Evolutionary conservation across 2,888 invertebrate species (phyloP).

Genomic region (Drosophila neotestacea): DNA sequence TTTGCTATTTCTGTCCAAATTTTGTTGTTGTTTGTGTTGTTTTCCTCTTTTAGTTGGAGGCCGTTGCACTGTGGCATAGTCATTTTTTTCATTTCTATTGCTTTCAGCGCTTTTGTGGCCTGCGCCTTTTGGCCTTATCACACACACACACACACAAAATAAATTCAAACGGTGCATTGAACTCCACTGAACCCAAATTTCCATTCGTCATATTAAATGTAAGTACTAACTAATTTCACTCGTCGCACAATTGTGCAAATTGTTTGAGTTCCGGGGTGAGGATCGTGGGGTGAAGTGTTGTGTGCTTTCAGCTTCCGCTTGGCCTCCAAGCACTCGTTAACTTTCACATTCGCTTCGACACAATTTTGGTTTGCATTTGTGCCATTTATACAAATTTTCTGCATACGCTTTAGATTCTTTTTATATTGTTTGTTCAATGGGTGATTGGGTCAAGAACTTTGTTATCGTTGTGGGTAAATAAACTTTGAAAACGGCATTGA

Average conservation of each 20-base stretch:
- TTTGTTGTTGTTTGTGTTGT: constrained; percentile 28
- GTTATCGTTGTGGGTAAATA: constrained; percentile 16
- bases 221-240: constrained; percentile 39
- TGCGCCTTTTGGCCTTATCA: constrained; percentile 56
- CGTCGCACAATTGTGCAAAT: constrained; percentile 24
- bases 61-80: constrained; percentile 44
- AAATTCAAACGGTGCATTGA: constrained; percentile 40
- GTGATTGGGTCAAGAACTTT: constrained; percentile 55
- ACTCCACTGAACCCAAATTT: constrained; percentile 43
- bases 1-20: constrained; percentile 49
- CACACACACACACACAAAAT: background rate
- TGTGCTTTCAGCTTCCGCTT: constrained; percentile 47
- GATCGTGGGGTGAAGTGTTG: background rate
- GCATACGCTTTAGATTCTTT: constrained; percentile 4
- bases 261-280: constrained; percentile 6
- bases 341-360: constrained; percentile 46
- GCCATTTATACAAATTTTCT: constrained; percentile 16
- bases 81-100: constrained; percentile 42
- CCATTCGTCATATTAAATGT: constrained; percentile 35
- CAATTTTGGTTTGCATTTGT: constrained; percentile 31
- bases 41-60: constrained; percentile 44
- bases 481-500: constrained; percentile 18
- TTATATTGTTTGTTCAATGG: constrained; percentile 20
- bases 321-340: constrained; percentile 27
- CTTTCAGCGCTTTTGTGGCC: constrained; percentile 12